These are phyloP conservation scores for Drosophila ezoana DNA, from an alignment of 2,888 invertebrate genomes.

Conservation along the genomic window DNA sequence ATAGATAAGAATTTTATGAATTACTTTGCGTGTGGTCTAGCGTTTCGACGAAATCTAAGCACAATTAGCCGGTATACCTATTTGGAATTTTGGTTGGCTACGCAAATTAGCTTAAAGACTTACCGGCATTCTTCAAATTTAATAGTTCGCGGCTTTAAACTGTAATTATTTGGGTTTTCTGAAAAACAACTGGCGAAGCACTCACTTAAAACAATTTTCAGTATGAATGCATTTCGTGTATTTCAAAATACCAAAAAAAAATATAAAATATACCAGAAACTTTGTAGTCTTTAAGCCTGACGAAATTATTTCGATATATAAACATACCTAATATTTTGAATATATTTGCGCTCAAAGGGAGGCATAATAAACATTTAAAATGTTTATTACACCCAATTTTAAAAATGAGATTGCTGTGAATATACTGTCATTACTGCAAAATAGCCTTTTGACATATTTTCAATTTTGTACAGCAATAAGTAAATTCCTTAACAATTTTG, in stretches of 20 bases:
- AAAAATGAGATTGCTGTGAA: background rate
- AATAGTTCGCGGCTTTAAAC: background rate
- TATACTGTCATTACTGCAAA: background rate
- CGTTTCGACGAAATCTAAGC: background rate
- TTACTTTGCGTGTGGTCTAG: slow-evolving; percentile 25
- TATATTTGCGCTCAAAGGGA: too few species aligned
- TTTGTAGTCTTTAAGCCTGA: background rate
- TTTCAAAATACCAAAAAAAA: slow-evolving; percentile 4
- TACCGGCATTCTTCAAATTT: slow-evolving; percentile 53
- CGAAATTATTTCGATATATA: background rate
- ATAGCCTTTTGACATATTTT: background rate
- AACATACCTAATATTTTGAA: too few species aligned
- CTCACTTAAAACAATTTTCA: slow-evolving; percentile 11
- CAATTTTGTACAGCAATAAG: background rate
- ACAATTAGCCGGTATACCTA: too few species aligned
- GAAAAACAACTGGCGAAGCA: slow-evolving; percentile 14
- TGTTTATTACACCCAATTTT: background rate
- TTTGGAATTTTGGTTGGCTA: background rate
- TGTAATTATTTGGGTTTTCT: background rate
- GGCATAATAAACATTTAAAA: too few species aligned
- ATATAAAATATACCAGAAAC: slow-evolving; percentile 2
- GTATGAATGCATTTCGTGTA: slow-evolving; percentile 2
- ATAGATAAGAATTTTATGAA: slow-evolving; percentile 14
- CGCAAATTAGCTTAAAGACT: slow-evolving; percentile 11
- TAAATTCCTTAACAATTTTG: background rate